A percentile compares a stretch with the other conserved stretches of the same genome.
Conservation (phyloP, 2,797 vertebrate genomes). For the Peromyscus attwateri region DNA sequence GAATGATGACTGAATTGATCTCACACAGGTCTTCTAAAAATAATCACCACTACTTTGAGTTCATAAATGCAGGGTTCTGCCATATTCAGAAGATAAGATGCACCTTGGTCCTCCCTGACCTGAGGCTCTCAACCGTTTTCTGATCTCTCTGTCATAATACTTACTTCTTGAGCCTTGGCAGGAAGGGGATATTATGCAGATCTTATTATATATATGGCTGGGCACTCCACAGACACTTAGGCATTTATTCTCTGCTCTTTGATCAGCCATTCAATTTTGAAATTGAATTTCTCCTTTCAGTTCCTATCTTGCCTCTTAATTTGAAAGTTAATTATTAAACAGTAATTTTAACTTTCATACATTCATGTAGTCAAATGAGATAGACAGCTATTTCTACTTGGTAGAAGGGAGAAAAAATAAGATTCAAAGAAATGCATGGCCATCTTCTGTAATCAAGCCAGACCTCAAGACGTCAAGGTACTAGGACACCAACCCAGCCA, state of each 20-base stretch:
- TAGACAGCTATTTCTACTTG: not conserved
- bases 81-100: not conserved
- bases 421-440: not conserved
- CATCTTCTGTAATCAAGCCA: not conserved
- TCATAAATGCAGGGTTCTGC: not conserved
- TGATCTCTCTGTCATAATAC: not conserved
- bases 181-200: no score
- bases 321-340: conserved; percentile 85
- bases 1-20: not conserved
- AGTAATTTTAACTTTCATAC: conserved; percentile 73
- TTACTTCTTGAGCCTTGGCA: not conserved
- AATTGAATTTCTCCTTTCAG: conserved; percentile 46
- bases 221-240: no score
- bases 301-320: conserved; percentile 81
- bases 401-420: not conserved
- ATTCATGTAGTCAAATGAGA: conserved; percentile 62
- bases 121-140: not conserved
- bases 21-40: not conserved
- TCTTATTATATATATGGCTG: no score
- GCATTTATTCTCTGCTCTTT: not conserved
- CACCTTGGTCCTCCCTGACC: not conserved
- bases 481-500: not conserved
- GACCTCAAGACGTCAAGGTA: not conserved
- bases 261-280: not conserved
- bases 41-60: not conserved